Percentiles rank a stretch among this genome's conserved stretches.
phyloP scores from a whole-genome alignment of 2,888 invertebrate genomes.

The Sarcophaga variegata region DNA sequence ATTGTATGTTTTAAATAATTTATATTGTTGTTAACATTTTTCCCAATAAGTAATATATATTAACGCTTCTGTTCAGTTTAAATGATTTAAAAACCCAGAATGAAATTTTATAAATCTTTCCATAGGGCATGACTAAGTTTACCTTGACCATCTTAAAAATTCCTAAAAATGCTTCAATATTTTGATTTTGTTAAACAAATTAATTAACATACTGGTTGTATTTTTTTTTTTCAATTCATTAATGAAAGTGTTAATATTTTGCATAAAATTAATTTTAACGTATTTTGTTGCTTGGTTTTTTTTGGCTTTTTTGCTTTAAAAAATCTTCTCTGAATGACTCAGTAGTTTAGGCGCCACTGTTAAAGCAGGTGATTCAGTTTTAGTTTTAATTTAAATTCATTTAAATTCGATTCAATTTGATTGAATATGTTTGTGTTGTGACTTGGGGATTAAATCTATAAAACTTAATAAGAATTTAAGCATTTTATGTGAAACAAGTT shows the following conservation, averaged over 20 bases:
- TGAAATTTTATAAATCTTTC: not conserved
- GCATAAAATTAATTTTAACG: too few relatives aligned
- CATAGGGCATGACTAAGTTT: conserved; percentile 28
- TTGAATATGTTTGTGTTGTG: conserved; percentile 6
- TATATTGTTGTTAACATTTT: too few relatives aligned
- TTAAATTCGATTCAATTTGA: not conserved
- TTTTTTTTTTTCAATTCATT: too few relatives aligned
- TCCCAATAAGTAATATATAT: too few relatives aligned
- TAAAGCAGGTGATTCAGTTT: not conserved
- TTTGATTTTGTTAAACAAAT: not conserved
- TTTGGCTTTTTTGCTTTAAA: not conserved
- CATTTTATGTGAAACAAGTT: too few relatives aligned
- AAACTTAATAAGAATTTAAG: too few relatives aligned
- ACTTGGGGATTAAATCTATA: too few relatives aligned
- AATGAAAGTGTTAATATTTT: too few relatives aligned
- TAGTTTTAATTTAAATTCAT: not conserved
- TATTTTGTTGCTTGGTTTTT: not conserved
- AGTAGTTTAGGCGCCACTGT: conserved; percentile 43
- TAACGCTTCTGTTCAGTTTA: too few relatives aligned
- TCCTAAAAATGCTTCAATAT: not conserved
- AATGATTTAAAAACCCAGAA: too few relatives aligned
- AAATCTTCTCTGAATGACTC: conserved; percentile 12
- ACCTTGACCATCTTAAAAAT: not conserved
- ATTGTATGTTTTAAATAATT: too few relatives aligned
- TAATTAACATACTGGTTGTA: not conserved